phyloP scores from a whole-genome alignment of 1,140 invertebrate genomes.

The Drosophila sp. region DNA sequence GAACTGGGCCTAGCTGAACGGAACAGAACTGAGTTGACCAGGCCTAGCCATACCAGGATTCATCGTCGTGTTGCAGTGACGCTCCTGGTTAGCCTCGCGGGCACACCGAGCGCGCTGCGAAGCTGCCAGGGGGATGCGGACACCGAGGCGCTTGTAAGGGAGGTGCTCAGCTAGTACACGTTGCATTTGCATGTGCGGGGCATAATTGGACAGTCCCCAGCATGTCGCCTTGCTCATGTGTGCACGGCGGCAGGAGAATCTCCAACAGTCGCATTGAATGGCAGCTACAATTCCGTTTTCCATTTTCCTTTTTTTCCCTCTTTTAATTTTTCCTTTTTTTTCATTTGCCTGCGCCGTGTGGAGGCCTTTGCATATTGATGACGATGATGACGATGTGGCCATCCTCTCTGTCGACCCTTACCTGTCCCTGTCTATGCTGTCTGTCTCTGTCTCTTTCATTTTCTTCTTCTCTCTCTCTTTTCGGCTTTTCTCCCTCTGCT shows the following conservation, averaged over 20 bases:
- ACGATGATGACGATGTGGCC: constrained; percentile 52
- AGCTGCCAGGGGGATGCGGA: constrained; percentile 44
- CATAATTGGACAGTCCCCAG: constrained; percentile 74
- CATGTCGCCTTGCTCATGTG: constrained; percentile 23
- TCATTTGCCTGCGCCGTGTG: constrained; percentile 20
- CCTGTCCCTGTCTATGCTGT: constrained; percentile 5
- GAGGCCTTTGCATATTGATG: constrained; percentile 76
- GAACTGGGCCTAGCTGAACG: constrained; percentile 28
- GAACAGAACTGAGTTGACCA: constrained; percentile 2
- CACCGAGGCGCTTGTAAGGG: background rate
- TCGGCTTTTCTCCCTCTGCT: background rate
- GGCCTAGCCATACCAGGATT: background rate
- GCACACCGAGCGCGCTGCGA: constrained; percentile 74
- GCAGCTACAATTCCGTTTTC: constrained; percentile 54
- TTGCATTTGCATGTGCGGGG: constrained; percentile 80
- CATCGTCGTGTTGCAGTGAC: constrained; percentile 65
- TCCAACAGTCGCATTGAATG: constrained; percentile 51
- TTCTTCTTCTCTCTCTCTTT: constrained; percentile 13
- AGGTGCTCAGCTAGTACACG: constrained; percentile 36
- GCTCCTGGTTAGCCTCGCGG: constrained; percentile 69
- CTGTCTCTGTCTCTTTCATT: background rate
- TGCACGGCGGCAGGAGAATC: constrained; percentile 15
- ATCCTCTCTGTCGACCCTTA: constrained; percentile 6
- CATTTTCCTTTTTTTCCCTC: constrained; percentile 16
- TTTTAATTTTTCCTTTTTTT: constrained; percentile 19